These are phyloP conservation scores for Nerophis ophidion DNA, from an alignment of 2,113 vertebrate species.

Conservation along the genomic window DNA sequence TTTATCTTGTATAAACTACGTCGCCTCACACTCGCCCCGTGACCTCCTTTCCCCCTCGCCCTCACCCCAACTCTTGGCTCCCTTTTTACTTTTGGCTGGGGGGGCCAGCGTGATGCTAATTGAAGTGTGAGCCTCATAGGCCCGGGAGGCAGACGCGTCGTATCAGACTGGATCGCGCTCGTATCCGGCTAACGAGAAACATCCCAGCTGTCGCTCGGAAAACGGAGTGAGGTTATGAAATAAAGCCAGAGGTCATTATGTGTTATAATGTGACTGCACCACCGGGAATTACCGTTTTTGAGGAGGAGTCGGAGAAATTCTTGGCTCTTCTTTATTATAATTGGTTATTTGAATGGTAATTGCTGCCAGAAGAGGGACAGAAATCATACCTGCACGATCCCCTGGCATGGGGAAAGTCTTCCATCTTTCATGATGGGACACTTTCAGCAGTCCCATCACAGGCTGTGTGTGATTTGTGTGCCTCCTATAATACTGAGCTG, in stretches of 20 bases:
- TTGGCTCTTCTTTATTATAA: slow-evolving; percentile 49
- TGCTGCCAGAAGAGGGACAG: slow-evolving; percentile 43
- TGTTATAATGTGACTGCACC: slow-evolving; percentile 47
- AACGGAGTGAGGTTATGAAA: slow-evolving; percentile 44
- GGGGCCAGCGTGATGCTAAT: slow-evolving; percentile 49
- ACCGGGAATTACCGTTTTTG: slow-evolving; percentile 44
- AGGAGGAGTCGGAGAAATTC: slow-evolving; percentile 51
- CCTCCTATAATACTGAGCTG: slow-evolving; percentile 35
- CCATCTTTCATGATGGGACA: slow-evolving; percentile 30
- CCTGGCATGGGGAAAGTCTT: slow-evolving; percentile 20
- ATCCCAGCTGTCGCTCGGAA: slow-evolving; percentile 50
- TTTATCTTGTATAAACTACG: slow-evolving; percentile 41
- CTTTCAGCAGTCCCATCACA: slow-evolving; percentile 39
- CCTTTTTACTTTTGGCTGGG: slow-evolving; percentile 17
- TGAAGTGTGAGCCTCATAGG: slow-evolving; percentile 54
- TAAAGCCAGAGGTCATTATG: slow-evolving; percentile 61
- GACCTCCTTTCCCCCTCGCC: slow-evolving; percentile 35
- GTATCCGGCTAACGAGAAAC: slow-evolving; percentile 55
- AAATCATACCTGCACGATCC: slow-evolving; percentile 43
- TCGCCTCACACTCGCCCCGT: slow-evolving; percentile 27
- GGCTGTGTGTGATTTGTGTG: slow-evolving; percentile 41
- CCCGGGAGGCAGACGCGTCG: slow-evolving; percentile 45
- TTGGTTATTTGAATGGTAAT: slow-evolving; percentile 62
- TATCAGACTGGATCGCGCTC: slow-evolving; percentile 43
- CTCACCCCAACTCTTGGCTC: slow-evolving; percentile 14